These are phyloP conservation scores for Heliothis peltigera DNA, from an alignment of 2,888 invertebrate species.

Conservation along the genomic window DNA sequence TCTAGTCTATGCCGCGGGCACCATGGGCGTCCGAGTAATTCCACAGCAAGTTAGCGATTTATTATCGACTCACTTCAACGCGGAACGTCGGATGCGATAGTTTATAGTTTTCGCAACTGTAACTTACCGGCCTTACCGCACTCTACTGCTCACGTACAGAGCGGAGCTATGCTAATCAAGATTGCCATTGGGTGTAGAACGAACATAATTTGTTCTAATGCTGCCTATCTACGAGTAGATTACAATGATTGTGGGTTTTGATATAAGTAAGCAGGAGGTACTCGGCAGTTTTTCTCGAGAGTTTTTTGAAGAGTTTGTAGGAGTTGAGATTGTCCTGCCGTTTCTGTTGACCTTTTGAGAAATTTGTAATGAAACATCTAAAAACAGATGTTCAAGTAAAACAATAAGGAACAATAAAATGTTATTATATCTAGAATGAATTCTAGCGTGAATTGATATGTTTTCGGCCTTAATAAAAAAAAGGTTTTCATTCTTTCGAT, in stretches of 20 bases:
- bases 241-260: conserved; percentile 53
- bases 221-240: conserved; percentile 44
- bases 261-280: conserved; percentile 3
- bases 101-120: conserved; percentile 76
- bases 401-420: not conserved
- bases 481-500: conserved; percentile 21
- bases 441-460: conserved; percentile 6
- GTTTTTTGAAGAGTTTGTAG: no score
- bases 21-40: conserved; percentile 56
- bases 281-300: not conserved
- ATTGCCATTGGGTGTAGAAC: conserved; percentile 51
- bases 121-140: conserved; percentile 55
- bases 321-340: no score
- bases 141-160: conserved; percentile 34
- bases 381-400: no score
- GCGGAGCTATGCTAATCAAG: conserved; percentile 57
- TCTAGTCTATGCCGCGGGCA: conserved; percentile 31
- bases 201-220: conserved; percentile 60
- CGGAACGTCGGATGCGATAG: conserved; percentile 74
- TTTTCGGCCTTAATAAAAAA: not conserved
- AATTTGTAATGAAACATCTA: no score
- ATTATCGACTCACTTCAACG: conserved; percentile 78
- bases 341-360: no score
- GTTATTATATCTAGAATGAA: not conserved
- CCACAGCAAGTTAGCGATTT: conserved; percentile 76